A percentile compares a stretch with the other conserved stretches of the same genome.
Evolutionary conservation across 2,888 invertebrate species (phyloP).

Genomic region (Pyralis farinalis): DNA sequence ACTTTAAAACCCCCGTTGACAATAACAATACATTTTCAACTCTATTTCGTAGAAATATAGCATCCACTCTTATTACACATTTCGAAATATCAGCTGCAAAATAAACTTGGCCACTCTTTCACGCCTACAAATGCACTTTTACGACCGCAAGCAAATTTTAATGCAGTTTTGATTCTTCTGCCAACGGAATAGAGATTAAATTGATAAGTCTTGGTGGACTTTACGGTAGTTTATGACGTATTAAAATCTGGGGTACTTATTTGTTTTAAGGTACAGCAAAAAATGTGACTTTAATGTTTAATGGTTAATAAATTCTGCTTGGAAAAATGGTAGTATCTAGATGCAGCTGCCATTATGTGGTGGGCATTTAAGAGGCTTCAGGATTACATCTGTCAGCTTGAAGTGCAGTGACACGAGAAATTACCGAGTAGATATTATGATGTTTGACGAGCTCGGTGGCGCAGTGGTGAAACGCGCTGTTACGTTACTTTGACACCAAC

Average conservation of each 20-base stretch:
- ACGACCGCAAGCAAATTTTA: background rate
- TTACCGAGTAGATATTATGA: too few species aligned
- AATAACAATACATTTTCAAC: conserved; percentile 20
- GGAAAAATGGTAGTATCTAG: too few species aligned
- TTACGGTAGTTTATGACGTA: conserved; percentile 50
- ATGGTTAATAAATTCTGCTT: too few species aligned
- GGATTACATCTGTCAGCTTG: too few species aligned
- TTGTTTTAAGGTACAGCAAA: conserved; percentile 38
- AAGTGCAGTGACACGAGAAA: too few species aligned
- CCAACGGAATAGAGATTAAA: conserved; percentile 12
- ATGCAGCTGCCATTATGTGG: too few species aligned
- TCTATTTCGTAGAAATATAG: conserved; percentile 27
- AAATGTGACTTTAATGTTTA: too few species aligned
- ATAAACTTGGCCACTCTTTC: conserved; percentile 23
- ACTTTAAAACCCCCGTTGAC: conserved; percentile 5
- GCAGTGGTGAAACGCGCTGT: too few species aligned
- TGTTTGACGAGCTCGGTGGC: too few species aligned
- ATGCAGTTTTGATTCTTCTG: conserved; percentile 27
- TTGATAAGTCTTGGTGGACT: conserved; percentile 2
- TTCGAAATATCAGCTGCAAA: conserved; percentile 11
- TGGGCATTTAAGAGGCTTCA: too few species aligned
- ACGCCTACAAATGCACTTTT: conserved; percentile 23
- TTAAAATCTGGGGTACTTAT: conserved; percentile 49
- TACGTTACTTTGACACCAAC: too few species aligned
- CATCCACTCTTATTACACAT: conserved; percentile 7